These are phyloP conservation scores for Tetramorium alpestre DNA, from an alignment of 1,140 invertebrate species.

Conservation along the genomic window DNA sequence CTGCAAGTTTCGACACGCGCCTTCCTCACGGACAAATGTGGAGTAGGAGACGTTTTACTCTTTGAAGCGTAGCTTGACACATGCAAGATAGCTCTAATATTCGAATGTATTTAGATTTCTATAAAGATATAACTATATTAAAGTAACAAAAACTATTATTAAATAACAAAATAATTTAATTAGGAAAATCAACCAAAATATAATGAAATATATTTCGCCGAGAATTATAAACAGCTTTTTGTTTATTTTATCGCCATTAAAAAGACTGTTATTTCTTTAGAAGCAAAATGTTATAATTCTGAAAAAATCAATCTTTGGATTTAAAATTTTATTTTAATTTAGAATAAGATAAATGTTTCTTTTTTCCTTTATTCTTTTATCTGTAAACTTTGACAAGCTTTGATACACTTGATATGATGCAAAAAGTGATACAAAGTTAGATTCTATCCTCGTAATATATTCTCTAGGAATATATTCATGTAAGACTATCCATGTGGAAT, in stretches of 20 bases:
- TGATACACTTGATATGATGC: not conserved
- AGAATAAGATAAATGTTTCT: not conserved
- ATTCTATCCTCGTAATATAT: not conserved
- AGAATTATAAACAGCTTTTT: not conserved
- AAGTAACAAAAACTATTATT: not conserved
- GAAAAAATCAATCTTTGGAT: not conserved
- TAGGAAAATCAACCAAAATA: not conserved
- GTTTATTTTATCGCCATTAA: not conserved
- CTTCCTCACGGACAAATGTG: slow-evolving; percentile 40
- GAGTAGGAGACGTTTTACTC: slow-evolving; percentile 10
- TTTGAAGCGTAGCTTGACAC: slow-evolving; percentile 4
- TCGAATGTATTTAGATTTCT: not conserved
- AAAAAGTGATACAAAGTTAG: not conserved
- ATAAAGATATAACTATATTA: not conserved
- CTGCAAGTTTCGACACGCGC: slow-evolving; percentile 53
- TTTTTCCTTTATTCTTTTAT: not conserved
- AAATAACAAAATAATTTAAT: slow-evolving; percentile 12
- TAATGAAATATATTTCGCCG: not conserved
- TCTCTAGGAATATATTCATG: not conserved
- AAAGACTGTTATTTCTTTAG: not conserved
- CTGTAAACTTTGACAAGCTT: not conserved
- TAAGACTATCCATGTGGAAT: not conserved
- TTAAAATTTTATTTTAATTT: not conserved
- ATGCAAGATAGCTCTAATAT: not conserved
- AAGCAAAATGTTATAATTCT: not conserved